Percentiles rank a stretch among this genome's conserved stretches.
phyloP scores from a whole-genome alignment of 2,797 vertebrate species.

The Sphenodon punctatus region DNA sequence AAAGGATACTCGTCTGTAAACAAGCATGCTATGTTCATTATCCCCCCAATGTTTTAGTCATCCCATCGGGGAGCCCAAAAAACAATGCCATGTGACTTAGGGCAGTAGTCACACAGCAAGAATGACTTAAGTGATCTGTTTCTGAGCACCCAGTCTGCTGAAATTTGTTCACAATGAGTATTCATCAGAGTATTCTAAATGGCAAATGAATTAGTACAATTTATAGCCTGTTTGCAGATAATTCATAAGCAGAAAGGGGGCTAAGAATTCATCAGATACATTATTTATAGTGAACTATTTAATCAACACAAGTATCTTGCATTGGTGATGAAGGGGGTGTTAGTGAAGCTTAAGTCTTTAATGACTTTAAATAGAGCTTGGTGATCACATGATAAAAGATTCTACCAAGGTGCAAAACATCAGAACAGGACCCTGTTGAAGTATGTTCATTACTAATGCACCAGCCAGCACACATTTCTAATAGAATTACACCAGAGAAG shows the following conservation, averaged over 20 bases:
- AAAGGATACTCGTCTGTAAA: not conserved
- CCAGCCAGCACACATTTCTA: not conserved
- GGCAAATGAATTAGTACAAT: conserved; percentile 53
- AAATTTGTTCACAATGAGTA: conserved; percentile 43
- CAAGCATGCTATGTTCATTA: not conserved
- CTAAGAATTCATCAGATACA: no score
- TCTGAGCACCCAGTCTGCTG: not conserved
- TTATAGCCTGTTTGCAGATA: conserved; percentile 51
- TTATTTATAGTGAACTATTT: conserved; percentile 62
- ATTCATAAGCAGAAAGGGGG: conserved; percentile 61
- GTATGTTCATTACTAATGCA: not conserved
- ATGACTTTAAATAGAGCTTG: conserved; percentile 26
- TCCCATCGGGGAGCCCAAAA: not conserved
- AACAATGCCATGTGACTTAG: conserved; percentile 3
- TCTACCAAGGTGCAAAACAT: conserved; percentile 12
- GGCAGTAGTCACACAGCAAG: not conserved
- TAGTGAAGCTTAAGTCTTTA: conserved; percentile 43
- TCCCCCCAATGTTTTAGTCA: not conserved
- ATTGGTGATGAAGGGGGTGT: not conserved
- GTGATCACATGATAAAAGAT: conserved; percentile 34
- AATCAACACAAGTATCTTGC: conserved; percentile 25
- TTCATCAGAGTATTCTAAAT: conserved; percentile 51
- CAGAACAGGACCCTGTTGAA: not conserved
- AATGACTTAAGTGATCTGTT: not conserved
- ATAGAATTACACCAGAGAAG: conserved; percentile 1